Base-by-base conservation (phyloP, 2,797 vertebrate species). In the Acanthiza pusilla region DNA sequence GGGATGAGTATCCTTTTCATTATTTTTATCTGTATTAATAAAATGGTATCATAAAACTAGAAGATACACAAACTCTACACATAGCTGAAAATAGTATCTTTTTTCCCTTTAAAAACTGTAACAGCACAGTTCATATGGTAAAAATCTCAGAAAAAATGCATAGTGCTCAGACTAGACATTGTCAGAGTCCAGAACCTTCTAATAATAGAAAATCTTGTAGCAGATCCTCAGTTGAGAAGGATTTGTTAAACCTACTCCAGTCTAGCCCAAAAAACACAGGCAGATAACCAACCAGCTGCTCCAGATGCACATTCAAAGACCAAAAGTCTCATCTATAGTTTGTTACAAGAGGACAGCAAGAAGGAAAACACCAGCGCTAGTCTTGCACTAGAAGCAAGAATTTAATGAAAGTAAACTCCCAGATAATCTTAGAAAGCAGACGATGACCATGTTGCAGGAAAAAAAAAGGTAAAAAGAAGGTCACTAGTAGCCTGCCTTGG, bases 351-450 rank as follows among this genome's bases (percentile, higher is more conserved):
- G 25, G 17, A 65, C 17, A 68, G 10, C 1, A 14, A 80, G 62
- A 78, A 78, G 22, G 15, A 11, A 62, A 86, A 70, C 6, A 48
- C 11, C 8, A 42, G 5, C 16, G 4, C 36, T 40, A 58, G 30
- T 30, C 38, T 75, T 78, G 43, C 17, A 32, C 51, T 73, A 42
- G 45, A 16, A 85, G 42, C 11, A 77, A 38, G 20, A 75, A 63
- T 53, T 88, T 62, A 58, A 80, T 38, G 30, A 63, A 89, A 61
- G 70, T 63, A 88, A 92, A 77, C 29, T 68, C 32, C 25, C 50
- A 74, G 53, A 92, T 63, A 85, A 85, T 85, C 78, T 95, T 94
- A 71, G 91, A 95, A 96, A 94, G 89, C 68, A 93, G 47, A 83
- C 17, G 11, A 54, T 32, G 20, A 43, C 12, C 30, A 50, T 43